Conservation (phyloP, 2,113 vertebrate genomes). For the Laterallus jamaicensis region DNA sequence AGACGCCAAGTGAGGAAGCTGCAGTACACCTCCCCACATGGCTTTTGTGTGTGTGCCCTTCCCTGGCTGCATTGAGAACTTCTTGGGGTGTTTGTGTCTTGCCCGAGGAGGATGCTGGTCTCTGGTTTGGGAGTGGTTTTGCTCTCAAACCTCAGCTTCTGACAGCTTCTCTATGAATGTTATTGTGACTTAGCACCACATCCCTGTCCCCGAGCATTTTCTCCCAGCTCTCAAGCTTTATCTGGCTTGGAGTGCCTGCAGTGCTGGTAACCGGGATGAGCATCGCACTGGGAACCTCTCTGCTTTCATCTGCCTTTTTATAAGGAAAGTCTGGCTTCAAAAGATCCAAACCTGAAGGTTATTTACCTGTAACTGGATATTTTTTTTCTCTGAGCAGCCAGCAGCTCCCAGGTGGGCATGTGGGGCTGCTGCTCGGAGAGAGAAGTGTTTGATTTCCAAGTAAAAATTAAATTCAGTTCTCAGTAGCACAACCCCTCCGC, state of each 20-base stretch:
- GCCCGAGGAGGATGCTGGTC: neutral
- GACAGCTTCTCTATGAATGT: neutral
- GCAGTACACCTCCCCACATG: neutral
- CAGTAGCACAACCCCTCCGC: neutral
- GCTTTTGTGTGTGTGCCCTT: neutral
- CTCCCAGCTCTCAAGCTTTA: neutral
- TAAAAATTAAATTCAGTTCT: conserved; percentile 35
- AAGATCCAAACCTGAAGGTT: conserved; percentile 17
- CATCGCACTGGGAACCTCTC: neutral
- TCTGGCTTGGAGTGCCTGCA: neutral
- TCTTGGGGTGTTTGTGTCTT: neutral
- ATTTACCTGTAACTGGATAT: conserved; percentile 29
- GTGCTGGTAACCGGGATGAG: neutral
- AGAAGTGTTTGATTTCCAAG: conserved; percentile 50
- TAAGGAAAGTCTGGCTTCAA: neutral
- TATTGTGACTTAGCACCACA: neutral
- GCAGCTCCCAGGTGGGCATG: neutral
- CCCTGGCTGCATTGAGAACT: rapidly evolving
- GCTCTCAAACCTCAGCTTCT: neutral
- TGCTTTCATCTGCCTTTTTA: neutral
- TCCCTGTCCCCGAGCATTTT: neutral
- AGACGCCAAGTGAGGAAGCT: neutral
- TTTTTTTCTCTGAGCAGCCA: neutral
- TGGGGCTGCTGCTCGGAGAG: neutral
- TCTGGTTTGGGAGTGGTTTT: neutral